Evolutionary conservation across 2,888 invertebrate genomes (phyloP).

Genomic region (Drosophila barbarae): DNA sequence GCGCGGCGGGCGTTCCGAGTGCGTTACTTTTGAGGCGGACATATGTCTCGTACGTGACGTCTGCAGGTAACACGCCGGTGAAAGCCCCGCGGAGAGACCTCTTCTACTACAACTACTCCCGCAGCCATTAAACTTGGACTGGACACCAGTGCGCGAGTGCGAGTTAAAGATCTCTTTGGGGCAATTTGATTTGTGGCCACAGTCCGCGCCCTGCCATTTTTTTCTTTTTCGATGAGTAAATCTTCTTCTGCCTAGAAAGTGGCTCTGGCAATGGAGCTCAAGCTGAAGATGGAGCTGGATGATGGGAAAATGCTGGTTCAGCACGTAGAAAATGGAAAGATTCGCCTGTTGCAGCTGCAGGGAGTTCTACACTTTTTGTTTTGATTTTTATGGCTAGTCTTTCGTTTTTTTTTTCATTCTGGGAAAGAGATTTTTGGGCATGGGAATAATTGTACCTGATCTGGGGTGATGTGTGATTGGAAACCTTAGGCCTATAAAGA

Average conservation of each 20-base stretch:
- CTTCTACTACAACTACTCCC: conserved; percentile 5
- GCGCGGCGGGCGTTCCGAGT: conserved; percentile 69
- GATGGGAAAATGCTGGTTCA: conserved; percentile 38
- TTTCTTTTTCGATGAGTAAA: conserved; percentile 23
- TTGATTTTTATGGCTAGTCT: neutral
- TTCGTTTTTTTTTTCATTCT: conserved; percentile 2
- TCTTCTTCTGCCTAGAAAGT: conserved; percentile 37
- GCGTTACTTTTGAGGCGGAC: conserved; percentile 13
- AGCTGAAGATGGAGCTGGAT: neutral
- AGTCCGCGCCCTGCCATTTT: conserved; percentile 34
- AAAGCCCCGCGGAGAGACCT: conserved; percentile 24
- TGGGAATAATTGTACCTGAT: conserved; percentile 21
- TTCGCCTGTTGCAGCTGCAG: conserved; percentile 10
- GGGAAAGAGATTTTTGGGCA: conserved; percentile 4
- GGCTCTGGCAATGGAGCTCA: neutral
- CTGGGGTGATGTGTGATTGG: conserved; percentile 8
- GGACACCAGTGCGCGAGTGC: conserved; percentile 4
- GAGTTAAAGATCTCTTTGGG: conserved; percentile 42
- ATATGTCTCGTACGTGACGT: conserved; percentile 50
- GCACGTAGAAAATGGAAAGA: conserved; percentile 33
- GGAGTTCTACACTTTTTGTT: neutral
- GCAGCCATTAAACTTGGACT: conserved; percentile 28
- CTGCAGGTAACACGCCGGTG: conserved; percentile 23
- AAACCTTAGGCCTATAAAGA: neutral
- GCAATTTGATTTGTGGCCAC: conserved; percentile 44